Evolutionary conservation across 2,113 vertebrate species (phyloP), one percentile per base, ranked within the genome.

Genomic region (Tyto alba): DNA sequence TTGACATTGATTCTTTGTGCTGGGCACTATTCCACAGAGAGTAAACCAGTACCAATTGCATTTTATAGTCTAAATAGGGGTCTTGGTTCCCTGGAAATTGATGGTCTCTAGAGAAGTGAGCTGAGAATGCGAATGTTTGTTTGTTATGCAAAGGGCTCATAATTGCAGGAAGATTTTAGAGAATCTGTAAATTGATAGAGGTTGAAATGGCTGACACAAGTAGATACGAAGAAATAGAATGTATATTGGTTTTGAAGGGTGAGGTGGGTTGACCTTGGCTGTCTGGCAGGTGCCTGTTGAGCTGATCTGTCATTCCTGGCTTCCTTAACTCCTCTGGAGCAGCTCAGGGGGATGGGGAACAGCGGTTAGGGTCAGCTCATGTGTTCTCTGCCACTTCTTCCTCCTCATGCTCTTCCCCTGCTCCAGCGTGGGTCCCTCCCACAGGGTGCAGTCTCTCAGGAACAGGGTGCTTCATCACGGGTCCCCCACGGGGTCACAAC

Each of bases 271-370:
- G 18, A 18, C 55, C 29, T 60, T 53, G 47, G 16, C 12, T 72
- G 81, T 21, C 43, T 14, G 11, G 43, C 40, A 53, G 32, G 19
- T 62, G 16, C 56, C 20, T 21, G 7, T 32, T 1, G 2, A 36
- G 26, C 20, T 1, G 2, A 26, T 63, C 13, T 16, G 1, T 26
- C 16, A 13, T 5, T 63, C 26, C 38, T 2, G 4, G 26, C 38
- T 62, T 73, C 32, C 53, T 13, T 41, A 9, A 34, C 43, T 40
- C 15, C 32, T 84, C 20, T 55, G 48, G 32, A 74, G 40, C 10
- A 45, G 48, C 48, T 55, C 27, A 45, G 34, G 9, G 13, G 20
- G 26, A 26, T 7, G 26, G 20, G 40, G 17, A 72, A 9, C 7
- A 12, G 4, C 7, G 38, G 12, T 30, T 29, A 7, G 2, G 6